Base-by-base conservation (phyloP, 1,140 invertebrate species). In the Chironomus striatipennis region DNA sequence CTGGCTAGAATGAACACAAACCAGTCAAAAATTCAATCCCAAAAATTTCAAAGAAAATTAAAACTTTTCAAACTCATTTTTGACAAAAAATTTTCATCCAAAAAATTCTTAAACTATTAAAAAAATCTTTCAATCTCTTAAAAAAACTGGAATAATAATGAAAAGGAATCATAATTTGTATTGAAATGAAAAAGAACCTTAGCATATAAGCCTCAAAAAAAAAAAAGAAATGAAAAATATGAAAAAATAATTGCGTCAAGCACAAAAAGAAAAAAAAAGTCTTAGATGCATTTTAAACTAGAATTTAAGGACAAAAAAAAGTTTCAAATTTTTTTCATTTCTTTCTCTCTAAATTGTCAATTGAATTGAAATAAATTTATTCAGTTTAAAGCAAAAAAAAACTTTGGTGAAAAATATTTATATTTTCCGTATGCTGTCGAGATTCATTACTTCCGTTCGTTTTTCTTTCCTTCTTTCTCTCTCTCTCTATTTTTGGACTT, bases 261-360 rank as follows among this genome's bases (percentile, higher is more conserved):
- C 12, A 12, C 47, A 57, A 57, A 15, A 57, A 12, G 12, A 57
- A 1, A n/a, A 57, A 57, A 1, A n/a, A 57, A 57, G 24, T 34
- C 24, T 34, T 34, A 34, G 47, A 47, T 47, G 43, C 43, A 47
- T 47, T 47, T 47, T 47, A 47, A 34, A 34, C 24, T 34, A 34
- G 24, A 34, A 34, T 2, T 47, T 47, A 47, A 47, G 24, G 24
- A 34, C 47, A 15, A 57, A 57, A n/a, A 57, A 57, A n/a, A n/a
- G n/a, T n/a, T n/a, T 57, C 12, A 57, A 5, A 12, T 12, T 10
- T 47, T 57, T 15, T 15, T 57, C 8, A 57, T 12, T 57, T 57
- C 47, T 57, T 57, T 57, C 47, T 57, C 47, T 57, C 47, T 57
- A 57, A 57, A 57, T 57, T 57, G 47, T 57, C 47, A 15, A 47